phyloP scores from a whole-genome alignment of 2,797 vertebrate genomes.

The Agapornis canus region DNA sequence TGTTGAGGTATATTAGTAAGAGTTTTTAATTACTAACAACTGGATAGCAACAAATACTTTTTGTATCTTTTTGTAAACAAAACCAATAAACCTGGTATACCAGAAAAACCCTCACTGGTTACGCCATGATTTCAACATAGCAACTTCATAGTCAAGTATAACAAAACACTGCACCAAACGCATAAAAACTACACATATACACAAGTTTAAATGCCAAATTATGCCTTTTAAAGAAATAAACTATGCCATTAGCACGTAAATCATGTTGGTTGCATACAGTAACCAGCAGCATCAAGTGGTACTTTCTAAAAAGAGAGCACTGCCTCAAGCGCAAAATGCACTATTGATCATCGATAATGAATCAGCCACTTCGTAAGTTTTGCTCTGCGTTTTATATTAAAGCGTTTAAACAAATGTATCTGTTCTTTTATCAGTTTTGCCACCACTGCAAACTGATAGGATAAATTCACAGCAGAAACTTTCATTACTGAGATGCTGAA shows the following conservation, averaged over 20 bases:
- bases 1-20: neutral
- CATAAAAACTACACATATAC: accelerated
- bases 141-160: neutral
- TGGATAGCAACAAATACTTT: neutral
- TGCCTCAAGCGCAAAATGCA: neutral
- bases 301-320: neutral
- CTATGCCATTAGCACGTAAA: neutral
- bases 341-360: accelerated
- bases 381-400: neutral
- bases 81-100: neutral
- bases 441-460: accelerated
- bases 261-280: neutral
- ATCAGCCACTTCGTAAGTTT: neutral
- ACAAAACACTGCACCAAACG: neutral
- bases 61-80: neutral
- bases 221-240: neutral
- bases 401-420: neutral
- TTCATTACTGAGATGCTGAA: neutral
- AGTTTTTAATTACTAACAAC: neutral
- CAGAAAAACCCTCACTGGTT: neutral
- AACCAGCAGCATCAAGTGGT: neutral
- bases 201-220: neutral
- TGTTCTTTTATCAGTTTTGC: neutral
- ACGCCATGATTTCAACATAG: accelerated
- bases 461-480: neutral